Conservation (phyloP, 2,797 vertebrate genomes). For the Lerista edwardsae region DNA sequence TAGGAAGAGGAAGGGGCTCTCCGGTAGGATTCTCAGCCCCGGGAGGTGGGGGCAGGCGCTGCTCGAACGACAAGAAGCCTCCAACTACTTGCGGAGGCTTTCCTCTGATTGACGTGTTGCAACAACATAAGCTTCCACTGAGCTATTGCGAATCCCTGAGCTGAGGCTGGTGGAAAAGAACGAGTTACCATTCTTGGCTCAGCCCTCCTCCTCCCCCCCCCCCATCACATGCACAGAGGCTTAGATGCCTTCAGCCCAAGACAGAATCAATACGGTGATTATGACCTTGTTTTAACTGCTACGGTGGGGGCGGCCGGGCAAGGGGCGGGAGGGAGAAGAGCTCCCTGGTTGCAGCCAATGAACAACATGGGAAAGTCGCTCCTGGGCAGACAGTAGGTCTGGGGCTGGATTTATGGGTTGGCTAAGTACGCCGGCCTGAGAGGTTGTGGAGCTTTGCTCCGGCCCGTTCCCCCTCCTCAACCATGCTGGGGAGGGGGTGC, state of each 20-base stretch:
- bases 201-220: rapidly evolving
- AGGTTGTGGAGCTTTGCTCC: too few relatives aligned
- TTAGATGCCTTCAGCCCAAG: background rate
- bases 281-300: background rate
- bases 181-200: rapidly evolving
- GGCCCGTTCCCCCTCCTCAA: too few relatives aligned
- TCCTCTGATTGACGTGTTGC: background rate
- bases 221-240: rapidly evolving
- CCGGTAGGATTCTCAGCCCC: too few relatives aligned
- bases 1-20: too few relatives aligned
- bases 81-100: background rate
- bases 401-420: background rate
- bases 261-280: rapidly evolving
- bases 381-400: background rate
- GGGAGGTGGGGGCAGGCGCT: too few relatives aligned
- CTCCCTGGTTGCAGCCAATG: background rate
- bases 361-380: too few relatives aligned
- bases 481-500: too few relatives aligned
- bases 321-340: too few relatives aligned
- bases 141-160: background rate
- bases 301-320: background rate
- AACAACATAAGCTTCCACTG: too few relatives aligned
- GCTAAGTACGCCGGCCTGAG: background rate
- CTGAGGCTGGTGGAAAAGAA: background rate
- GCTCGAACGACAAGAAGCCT: too few relatives aligned